Base-by-base conservation (phyloP, 2,888 invertebrate species). In the Spatulosminthurus flaviceps region DNA sequence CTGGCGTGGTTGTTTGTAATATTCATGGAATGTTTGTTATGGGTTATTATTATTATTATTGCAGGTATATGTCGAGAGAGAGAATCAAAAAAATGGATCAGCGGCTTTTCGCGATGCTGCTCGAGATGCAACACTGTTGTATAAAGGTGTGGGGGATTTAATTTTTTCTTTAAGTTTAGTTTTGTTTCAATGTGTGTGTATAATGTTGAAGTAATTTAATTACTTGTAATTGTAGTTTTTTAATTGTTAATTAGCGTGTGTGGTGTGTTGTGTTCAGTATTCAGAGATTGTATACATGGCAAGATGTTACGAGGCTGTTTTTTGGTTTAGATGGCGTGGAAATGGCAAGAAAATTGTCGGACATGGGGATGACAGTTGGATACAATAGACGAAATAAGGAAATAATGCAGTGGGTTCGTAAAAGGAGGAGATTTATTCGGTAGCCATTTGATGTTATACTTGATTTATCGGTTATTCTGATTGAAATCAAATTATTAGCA, bases 81-180 rank as follows among this genome's bases (percentile, higher is more conserved):
- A 67, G 43, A 77, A 78, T 73, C 81, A 79, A 19, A 78, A 78
- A 60, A 70, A 69, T 69, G 79, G 79, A 11, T 82, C 82, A 60
- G 84, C 83, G 22, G 83, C 84, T 34, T 84, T 84, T 42, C 79
- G 82, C 34, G 80, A 79, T 70, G 84, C 84, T 78, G 83, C 84
- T 24, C 79, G 83, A 64, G 82, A 84, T 79, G 82, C 84, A 5
- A 83, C 84, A 21, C 73, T 80, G 13, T 78, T 84, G 61, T 84
- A 84, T 75, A 84, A 84, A 80, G 84, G 83, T 82, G 81, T 74
- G 64, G 34, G 5, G 51, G 51, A 51, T 4, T 2, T 13, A 9
- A 16, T 51, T 13, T n/a, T 19, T 9, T 51, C 16, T 13, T 13
- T 19, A 9, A 2, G 51, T 34, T 34, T n/a, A n/a, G n/a, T n/a